Evolutionary conservation across 2,888 invertebrate genomes (phyloP), one percentile per base, ranked within the genome.

Genomic region (Nasonia oneida): DNA sequence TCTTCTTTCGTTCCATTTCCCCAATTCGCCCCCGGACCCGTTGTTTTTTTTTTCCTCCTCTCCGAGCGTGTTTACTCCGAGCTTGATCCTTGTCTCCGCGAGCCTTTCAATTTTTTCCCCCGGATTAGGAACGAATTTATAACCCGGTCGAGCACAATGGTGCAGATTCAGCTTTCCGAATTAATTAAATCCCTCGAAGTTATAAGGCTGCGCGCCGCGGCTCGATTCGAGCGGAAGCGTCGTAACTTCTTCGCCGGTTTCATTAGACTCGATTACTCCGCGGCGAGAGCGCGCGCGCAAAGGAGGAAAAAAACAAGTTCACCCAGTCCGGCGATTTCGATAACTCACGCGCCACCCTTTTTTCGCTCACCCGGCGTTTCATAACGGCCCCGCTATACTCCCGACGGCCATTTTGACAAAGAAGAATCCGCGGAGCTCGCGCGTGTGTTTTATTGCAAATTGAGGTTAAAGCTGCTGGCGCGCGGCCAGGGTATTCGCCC

Each of bases 381-480:
- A 73, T 81, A 81, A 81, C 81, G 57, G 42, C 64, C 42, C 29
- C 67, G 2, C 23, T 33, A 6, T 23, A 64, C 71, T 4, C 71
- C 8, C 39, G 14, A 33, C 73, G 73, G 71, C 71, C 57, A 73
- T 81, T 81, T 57, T 73, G 15, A 37, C 23, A 84, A 87, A 86
- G 84, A 87, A 90, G 89, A 89, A 88, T 89, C 87, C 87, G 29
- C 29, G 29, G 79, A 86, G 85, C n/a, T 71, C 23, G 78, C 70
- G 80, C 67, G 15, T 88, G 88, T 84, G 90, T 91, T 92, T 92
- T 92, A 92, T 91, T 91, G 91, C 89, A 91, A 92, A 92, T 92
- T 89, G 92, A 91, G 92, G 92, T 91, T 92, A 91, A 91, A 92
- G 91, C 91, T 89, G 89, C 89, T 91, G 92, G 92, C 92, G 88